Evolutionary conservation across 2,888 invertebrate species (phyloP).

Genomic region (Corythucha ciliata): DNA sequence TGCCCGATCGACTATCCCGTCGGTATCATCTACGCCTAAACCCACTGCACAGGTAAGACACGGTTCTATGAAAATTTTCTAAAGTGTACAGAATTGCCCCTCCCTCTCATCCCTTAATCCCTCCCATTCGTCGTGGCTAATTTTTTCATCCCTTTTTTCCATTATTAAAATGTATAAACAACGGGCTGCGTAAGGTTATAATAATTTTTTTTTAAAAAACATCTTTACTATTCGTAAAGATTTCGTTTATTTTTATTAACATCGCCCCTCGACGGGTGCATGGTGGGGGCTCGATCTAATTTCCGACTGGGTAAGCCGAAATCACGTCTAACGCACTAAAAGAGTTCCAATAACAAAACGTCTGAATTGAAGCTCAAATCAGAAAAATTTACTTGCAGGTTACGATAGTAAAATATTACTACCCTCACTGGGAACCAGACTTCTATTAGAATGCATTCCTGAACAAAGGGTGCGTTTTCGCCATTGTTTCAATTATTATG

Average conservation of each 20-base stretch:
- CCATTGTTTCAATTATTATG: not conserved
- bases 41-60: constrained; percentile 27
- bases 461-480: not conserved
- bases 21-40: constrained; percentile 33
- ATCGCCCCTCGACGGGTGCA: no score
- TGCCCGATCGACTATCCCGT: constrained; percentile 34
- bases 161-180: constrained; percentile 16
- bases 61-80: constrained; percentile 13
- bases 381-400: constrained; percentile 34
- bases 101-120: not conserved
- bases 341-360: no score
- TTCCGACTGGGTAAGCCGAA: no score
- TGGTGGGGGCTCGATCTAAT: no score
- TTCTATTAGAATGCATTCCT: constrained; percentile 30
- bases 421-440: constrained; percentile 37
- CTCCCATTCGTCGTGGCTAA: not conserved
- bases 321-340: no score
- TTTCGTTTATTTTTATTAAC: no score
- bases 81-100: not conserved
- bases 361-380: no score
- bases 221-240: no score
- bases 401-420: constrained; percentile 34
- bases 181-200: no score
- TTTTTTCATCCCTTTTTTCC: not conserved
- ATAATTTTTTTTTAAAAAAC: no score